phyloP scores from a whole-genome alignment of 2,888 invertebrate genomes.

The Polymixis flavicincta region DNA sequence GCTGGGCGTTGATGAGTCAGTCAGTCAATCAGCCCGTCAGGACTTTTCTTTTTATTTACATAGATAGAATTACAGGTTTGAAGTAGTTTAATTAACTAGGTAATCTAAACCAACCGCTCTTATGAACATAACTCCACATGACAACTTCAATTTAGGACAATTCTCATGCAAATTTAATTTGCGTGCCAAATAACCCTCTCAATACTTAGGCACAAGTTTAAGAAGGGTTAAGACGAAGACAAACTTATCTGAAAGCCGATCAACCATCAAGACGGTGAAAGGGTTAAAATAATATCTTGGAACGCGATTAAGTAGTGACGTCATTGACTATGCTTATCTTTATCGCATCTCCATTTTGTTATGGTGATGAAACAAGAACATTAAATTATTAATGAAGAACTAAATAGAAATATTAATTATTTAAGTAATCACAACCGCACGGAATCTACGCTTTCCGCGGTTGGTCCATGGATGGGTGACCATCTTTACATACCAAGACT shows the following conservation, averaged over 20 bases:
- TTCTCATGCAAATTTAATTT: constrained; percentile 45
- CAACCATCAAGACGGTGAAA: constrained; percentile 51
- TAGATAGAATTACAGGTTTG: too few species aligned
- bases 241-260: constrained; percentile 65
- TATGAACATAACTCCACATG: constrained; percentile 14
- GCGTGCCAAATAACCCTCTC: constrained; percentile 13
- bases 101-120: constrained; percentile 1
- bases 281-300: constrained; percentile 32
- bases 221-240: constrained; percentile 61
- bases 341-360: constrained; percentile 8
- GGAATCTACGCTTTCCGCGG: too few species aligned
- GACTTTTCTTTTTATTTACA: too few species aligned
- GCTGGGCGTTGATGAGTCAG: too few species aligned
- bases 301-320: constrained; percentile 1
- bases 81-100: not conserved
- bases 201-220: constrained; percentile 36
- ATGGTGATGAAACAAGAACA: not conserved
- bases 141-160: constrained; percentile 17
- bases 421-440: too few species aligned
- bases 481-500: too few species aligned
- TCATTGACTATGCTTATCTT: constrained; percentile 15
- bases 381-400: constrained; percentile 2
- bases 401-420: too few species aligned
- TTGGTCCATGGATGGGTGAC: too few species aligned
- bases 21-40: too few species aligned